Evolutionary conservation across 2,888 invertebrate species (phyloP), one percentile per base, ranked within the genome.

Genomic region (Yponomeuta malinellus): DNA sequence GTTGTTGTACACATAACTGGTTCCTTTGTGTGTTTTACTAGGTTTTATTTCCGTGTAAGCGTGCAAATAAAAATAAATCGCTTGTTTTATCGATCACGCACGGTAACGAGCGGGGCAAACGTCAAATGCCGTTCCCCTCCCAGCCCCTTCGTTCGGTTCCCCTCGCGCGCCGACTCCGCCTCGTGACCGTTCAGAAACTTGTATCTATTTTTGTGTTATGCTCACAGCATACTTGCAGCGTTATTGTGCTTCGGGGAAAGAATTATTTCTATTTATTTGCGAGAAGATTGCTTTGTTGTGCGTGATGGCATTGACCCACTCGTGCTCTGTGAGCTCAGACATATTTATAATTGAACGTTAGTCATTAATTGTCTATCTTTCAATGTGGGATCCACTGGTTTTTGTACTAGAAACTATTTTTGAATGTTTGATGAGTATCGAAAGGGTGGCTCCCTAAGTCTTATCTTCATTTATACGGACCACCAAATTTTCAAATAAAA

Each of bases 401-500:
- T 37, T 43, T 8, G 43, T 43, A 43, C 43, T 43, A 43, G 43
- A 6, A 43, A 43, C 8, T 43, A 43, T 43, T 43, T 8, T 43
- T 43, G 43, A 43, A 8, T 43, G 43, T 43, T 6, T 43, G 9
- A 5, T 43, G 0, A 8, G 8, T 43, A 5, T 8, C 0, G 43
- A 43, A 37, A 37, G 37, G 37, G 37, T 43, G 43, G 43, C 43
- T 43, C 6, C 43, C 43, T 8, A 43, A 43, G 5, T 43, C 8
- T 43, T 43, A 43, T 43, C 1, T 52, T 52, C 15, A 59, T 1
- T 59, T 59, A 1, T 43, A 43, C 9, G 43, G 43, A 8, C 5
- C 6, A 43, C 8, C 43, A 43, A 43, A 3, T 43, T 43, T 1
- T 43, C 15, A 15, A 73, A 70, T 75, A 79, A 88, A 88, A 85